Percentiles rank a stretch among this genome's conserved stretches.
phyloP scores from a whole-genome alignment of 2,113 vertebrate species.

The Psittacus erithacus region DNA sequence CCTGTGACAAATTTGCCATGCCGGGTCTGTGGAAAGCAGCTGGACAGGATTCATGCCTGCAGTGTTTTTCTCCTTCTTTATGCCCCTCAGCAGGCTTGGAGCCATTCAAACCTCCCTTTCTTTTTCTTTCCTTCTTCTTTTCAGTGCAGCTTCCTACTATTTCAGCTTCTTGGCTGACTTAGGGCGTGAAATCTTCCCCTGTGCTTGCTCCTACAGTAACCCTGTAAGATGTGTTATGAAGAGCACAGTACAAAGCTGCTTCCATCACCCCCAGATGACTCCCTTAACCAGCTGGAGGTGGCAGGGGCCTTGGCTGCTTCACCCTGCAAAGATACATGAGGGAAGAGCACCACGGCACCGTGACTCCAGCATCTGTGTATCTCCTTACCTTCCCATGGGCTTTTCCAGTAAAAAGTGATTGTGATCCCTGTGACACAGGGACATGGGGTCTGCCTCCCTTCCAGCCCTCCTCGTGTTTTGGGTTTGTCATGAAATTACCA shows the following conservation, averaged over 20 bases:
- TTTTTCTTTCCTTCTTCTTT: background rate
- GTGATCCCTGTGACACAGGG: background rate
- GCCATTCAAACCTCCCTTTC: background rate
- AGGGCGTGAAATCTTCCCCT: background rate
- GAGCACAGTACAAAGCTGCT: background rate
- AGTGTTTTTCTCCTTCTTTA: background rate
- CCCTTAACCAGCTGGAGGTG: background rate
- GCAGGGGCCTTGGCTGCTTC: background rate
- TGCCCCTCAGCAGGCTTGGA: background rate
- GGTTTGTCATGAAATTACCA: background rate
- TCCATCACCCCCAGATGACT: background rate
- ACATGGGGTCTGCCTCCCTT: background rate
- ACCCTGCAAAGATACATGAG: fast-evolving
- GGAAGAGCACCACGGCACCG: fast-evolving
- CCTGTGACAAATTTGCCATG: background rate
- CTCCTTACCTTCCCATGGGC: background rate
- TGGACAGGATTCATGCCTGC: background rate
- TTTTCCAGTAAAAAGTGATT: background rate
- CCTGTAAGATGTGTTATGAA: background rate
- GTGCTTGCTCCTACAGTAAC: background rate
- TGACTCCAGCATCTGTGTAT: background rate
- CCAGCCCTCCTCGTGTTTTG: background rate
- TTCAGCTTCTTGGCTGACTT: background rate
- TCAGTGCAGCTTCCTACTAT: background rate
- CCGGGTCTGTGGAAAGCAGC: background rate